Conservation (phyloP, 2,888 invertebrate species). For the Hirtodrosophila duncani region DNA sequence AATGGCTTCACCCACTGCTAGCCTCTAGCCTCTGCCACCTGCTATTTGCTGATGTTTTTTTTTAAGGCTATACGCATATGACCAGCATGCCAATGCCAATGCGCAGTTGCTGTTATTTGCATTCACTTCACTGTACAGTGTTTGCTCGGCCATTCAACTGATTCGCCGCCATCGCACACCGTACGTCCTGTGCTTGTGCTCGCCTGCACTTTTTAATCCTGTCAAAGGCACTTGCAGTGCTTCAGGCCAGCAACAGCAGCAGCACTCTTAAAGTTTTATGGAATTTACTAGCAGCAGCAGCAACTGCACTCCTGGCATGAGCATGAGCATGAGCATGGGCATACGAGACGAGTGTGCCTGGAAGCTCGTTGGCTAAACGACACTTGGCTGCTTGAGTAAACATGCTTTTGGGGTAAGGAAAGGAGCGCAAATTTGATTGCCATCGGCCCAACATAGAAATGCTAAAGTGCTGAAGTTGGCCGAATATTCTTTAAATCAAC, state of each 20-base stretch:
- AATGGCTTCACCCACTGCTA: no score
- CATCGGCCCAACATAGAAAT: slow-evolving; percentile 19
- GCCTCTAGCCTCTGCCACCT: slow-evolving; percentile 17
- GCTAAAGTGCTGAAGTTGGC: no score
- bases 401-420: slow-evolving; percentile 26
- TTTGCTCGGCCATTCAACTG: slow-evolving; percentile 37
- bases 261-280: slow-evolving; percentile 63
- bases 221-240: slow-evolving; percentile 61
- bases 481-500: slow-evolving; percentile 12
- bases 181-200: neutral
- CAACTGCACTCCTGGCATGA: no score
- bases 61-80: slow-evolving; percentile 64
- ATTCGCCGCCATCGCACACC: neutral
- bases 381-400: slow-evolving; percentile 54
- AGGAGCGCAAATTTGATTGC: slow-evolving; percentile 43
- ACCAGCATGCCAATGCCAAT: slow-evolving; percentile 29
- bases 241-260: slow-evolving; percentile 47
- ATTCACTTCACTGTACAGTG: slow-evolving; percentile 57
- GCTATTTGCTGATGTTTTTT: slow-evolving; percentile 56
- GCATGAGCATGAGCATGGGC: slow-evolving; percentile 3
- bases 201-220: slow-evolving; percentile 39
- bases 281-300: slow-evolving; percentile 32
- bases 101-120: slow-evolving; percentile 61
- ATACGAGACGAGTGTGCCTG: neutral
- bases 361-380: slow-evolving; percentile 45